A percentile compares a stretch with the other conserved stretches of the same genome.
Conservation (phyloP, 2,797 vertebrate species). For the Sebastes wilsoni region DNA sequence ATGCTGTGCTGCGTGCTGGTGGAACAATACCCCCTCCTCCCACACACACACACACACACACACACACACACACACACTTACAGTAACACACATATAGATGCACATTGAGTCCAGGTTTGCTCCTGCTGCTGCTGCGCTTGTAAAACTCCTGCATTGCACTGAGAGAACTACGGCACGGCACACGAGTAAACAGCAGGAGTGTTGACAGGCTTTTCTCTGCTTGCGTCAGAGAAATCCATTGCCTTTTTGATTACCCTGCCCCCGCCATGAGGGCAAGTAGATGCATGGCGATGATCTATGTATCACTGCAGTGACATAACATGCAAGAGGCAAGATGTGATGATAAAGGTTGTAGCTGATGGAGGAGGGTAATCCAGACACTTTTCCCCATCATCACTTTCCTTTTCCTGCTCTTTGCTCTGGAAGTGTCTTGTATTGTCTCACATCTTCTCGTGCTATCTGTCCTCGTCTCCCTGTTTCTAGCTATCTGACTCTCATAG, state of each 20-base stretch:
- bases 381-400: slow-evolving; percentile 53
- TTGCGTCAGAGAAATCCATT: slow-evolving; percentile 68
- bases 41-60: slow-evolving; percentile 8
- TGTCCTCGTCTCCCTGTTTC: neutral
- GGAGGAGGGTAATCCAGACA: slow-evolving; percentile 31
- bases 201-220: slow-evolving; percentile 54
- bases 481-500: slow-evolving; percentile 7
- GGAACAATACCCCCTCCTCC: slow-evolving; percentile 4
- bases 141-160: slow-evolving; percentile 79
- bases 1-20: slow-evolving; percentile 5
- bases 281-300: slow-evolving; percentile 54
- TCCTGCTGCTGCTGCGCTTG: slow-evolving; percentile 42
- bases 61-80: neutral
- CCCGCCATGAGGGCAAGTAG: slow-evolving; percentile 44
- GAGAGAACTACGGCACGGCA: slow-evolving; percentile 49
- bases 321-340: slow-evolving; percentile 30
- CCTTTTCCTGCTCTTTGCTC: slow-evolving; percentile 10
- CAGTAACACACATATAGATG: slow-evolving; percentile 18
- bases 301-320: slow-evolving; percentile 57
- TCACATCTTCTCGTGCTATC: neutral
- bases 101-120: slow-evolving; percentile 20
- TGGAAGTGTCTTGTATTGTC: slow-evolving; percentile 21
- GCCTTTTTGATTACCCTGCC: slow-evolving; percentile 56
- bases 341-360: slow-evolving; percentile 32
- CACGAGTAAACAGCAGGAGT: slow-evolving; percentile 39